Conservation (phyloP, 2,888 invertebrate species). For the Tethea ocularis region DNA sequence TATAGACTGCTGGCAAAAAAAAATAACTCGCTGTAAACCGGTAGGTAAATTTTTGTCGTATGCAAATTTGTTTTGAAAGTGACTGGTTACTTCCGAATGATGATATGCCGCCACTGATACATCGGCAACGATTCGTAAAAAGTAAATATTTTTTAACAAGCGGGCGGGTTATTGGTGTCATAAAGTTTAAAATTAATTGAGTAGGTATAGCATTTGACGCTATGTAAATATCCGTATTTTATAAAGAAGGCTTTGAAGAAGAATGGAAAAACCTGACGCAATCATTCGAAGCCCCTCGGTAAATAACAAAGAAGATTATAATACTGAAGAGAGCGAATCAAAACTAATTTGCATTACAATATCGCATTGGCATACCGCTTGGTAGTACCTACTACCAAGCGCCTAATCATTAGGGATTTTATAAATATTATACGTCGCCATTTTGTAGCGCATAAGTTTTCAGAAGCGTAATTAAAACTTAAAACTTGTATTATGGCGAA, state of each 20-base stretch:
- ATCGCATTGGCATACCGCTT: slow-evolving; percentile 26
- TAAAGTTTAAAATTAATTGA: too few relatives aligned
- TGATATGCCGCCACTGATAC: too few relatives aligned
- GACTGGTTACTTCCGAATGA: too few relatives aligned
- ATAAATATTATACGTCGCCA: slow-evolving; percentile 29
- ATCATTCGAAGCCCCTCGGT: slow-evolving; percentile 17
- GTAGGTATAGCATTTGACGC: too few relatives aligned
- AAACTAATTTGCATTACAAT: slow-evolving; percentile 46
- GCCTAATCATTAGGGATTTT: slow-evolving; percentile 42
- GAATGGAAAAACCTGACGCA: slow-evolving; percentile 21
- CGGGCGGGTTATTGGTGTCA: too few relatives aligned
- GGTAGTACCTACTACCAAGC: too few relatives aligned
- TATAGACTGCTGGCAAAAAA: too few relatives aligned
- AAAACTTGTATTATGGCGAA: slow-evolving; percentile 70
- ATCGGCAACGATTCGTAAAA: too few relatives aligned
- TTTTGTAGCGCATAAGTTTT: slow-evolving; percentile 50
- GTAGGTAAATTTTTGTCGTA: too few relatives aligned
- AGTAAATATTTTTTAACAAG: too few relatives aligned
- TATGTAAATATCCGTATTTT: slow-evolving; percentile 19
- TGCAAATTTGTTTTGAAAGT: too few relatives aligned
- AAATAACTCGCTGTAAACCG: too few relatives aligned
- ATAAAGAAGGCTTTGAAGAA: slow-evolving; percentile 28
- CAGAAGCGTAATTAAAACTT: slow-evolving; percentile 78
- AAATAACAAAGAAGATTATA: slow-evolving; percentile 38
- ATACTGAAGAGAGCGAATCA: slow-evolving; percentile 32